Conservation (phyloP, 2,113 vertebrate genomes). For the Festucalex cinctus region DNA sequence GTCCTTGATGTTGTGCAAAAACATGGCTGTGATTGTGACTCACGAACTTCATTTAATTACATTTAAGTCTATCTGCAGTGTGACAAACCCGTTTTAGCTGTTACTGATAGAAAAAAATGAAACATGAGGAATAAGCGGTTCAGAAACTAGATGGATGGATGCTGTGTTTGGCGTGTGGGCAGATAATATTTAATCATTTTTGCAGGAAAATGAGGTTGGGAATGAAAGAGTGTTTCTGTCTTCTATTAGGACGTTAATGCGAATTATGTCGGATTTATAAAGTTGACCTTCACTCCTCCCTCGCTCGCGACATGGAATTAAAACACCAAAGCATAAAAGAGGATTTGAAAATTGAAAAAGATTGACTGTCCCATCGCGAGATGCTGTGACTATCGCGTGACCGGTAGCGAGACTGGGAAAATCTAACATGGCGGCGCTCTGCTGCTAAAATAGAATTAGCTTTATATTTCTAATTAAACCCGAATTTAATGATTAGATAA, state of each 20-base stretch:
- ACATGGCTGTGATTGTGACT: no score
- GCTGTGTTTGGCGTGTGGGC: not conserved
- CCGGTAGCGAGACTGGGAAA: no score
- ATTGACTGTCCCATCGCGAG: no score
- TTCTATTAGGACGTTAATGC: conserved; percentile 18
- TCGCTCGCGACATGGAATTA: conserved; percentile 13
- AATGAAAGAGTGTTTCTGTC: conserved; percentile 1
- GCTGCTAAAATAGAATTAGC: no score
- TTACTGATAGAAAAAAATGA: not conserved
- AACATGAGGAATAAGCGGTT: no score
- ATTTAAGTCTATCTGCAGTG: not conserved
- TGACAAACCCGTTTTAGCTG: not conserved
- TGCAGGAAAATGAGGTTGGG: not conserved
- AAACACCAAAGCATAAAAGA: conserved; percentile 17
- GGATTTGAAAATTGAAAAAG: conserved; percentile 27
- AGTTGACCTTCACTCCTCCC: conserved; percentile 34
- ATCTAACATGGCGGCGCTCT: no score
- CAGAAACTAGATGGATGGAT: not conserved
- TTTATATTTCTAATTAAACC: no score
- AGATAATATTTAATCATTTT: not conserved
- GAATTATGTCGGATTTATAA: conserved; percentile 34
- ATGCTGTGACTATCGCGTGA: no score
- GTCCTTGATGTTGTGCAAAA: no score
- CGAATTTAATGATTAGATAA: no score
- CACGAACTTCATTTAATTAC: no score